A percentile compares a stretch with the other conserved stretches of the same genome.
Evolutionary conservation across 1,140 invertebrate species (phyloP).

Genomic region (Metopolophium dirhodum): DNA sequence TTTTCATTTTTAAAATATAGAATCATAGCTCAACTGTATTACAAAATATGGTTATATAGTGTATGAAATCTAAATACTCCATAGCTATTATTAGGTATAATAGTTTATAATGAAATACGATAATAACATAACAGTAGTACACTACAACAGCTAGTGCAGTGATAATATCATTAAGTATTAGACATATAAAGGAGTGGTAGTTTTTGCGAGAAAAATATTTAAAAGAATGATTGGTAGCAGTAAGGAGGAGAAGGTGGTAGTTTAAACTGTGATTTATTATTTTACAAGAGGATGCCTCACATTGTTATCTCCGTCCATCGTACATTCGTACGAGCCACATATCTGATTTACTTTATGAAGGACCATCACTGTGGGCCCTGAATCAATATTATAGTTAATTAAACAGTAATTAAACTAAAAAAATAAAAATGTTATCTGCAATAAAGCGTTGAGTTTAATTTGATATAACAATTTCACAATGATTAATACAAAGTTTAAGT

Average conservation of each 20-base stretch:
- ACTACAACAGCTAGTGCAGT: background rate
- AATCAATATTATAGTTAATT: background rate
- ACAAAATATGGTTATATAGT: background rate
- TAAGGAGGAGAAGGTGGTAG: background rate
- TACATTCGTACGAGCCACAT: background rate
- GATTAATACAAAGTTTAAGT: background rate
- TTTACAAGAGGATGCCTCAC: background rate
- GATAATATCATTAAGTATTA: background rate
- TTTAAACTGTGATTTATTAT: background rate
- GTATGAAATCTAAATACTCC: background rate
- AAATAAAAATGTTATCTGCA: background rate
- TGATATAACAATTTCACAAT: background rate
- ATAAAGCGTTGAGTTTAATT: background rate
- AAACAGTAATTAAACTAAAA: background rate
- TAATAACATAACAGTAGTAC: background rate
- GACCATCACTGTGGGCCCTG: background rate
- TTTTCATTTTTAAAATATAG: background rate
- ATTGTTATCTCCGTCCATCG: background rate
- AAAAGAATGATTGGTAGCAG: background rate
- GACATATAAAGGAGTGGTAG: background rate
- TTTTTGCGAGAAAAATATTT: background rate
- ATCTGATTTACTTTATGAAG: background rate
- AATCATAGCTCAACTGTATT: background rate
- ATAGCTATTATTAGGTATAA: background rate
- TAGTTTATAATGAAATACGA: background rate